Percentiles rank a stretch among this genome's conserved stretches.
Evolutionary conservation across 1,140 invertebrate genomes (phyloP).

Genomic region (Cyclargus thomasi): DNA sequence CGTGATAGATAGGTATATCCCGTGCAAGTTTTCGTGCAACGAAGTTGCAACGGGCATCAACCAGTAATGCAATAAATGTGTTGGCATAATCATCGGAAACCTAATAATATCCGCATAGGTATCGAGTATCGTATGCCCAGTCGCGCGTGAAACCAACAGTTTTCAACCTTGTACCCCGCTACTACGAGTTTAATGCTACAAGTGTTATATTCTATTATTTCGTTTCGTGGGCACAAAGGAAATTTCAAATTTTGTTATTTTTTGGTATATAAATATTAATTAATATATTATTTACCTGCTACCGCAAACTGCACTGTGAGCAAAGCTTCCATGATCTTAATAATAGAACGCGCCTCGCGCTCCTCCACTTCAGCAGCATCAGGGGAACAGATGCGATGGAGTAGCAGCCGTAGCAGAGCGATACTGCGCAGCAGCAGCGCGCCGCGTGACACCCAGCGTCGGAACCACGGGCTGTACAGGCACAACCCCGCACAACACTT

Average conservation of each 20-base stretch:
- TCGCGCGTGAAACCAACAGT: background rate
- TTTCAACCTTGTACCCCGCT: conserved; percentile 1
- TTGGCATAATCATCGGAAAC: background rate
- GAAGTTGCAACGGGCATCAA: background rate
- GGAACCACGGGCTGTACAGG: conserved; percentile 76
- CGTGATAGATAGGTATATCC: no score
- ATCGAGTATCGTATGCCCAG: background rate
- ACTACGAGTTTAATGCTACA: background rate
- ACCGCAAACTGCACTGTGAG: conserved; percentile 64
- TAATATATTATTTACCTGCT: conserved; percentile 48
- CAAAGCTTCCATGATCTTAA: conserved; percentile 62
- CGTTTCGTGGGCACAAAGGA: no score
- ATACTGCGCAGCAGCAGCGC: conserved; percentile 47
- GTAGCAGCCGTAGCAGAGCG: conserved; percentile 56
- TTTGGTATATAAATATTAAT: background rate
- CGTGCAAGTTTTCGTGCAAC: no score
- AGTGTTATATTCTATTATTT: no score
- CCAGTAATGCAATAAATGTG: background rate
- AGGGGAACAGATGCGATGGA: conserved; percentile 44
- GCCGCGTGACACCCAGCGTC: conserved; percentile 61
- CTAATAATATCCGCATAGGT: conserved; percentile 3
- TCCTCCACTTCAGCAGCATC: conserved; percentile 8
- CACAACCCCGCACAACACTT: conserved; percentile 76
- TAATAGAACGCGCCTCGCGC: conserved; percentile 41
- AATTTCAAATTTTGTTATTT: no score